phyloP scores from a whole-genome alignment of 2,888 invertebrate species.

The Encarsia formosa region DNA sequence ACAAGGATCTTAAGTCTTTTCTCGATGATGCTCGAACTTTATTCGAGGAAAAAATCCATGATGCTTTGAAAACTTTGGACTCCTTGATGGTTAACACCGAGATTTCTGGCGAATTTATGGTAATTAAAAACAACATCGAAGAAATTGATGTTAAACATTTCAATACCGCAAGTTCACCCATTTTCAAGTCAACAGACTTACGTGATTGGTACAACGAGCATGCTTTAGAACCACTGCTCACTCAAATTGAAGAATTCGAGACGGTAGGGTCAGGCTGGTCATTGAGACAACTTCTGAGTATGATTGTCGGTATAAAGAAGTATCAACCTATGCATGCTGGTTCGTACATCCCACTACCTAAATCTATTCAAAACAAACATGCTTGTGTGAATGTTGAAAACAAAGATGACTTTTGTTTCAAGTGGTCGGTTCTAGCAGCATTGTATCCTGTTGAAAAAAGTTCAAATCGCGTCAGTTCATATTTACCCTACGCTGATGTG shows the following conservation, averaged over 20 bases:
- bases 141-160: background rate
- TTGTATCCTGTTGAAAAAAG: background rate
- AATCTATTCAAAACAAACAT: background rate
- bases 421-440: constrained; percentile 27
- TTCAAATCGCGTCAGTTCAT: background rate
- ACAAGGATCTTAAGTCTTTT: too few species aligned
- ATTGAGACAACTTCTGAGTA: constrained; percentile 25
- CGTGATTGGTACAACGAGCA: background rate
- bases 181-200: background rate
- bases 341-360: constrained; percentile 29
- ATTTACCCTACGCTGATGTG: background rate
- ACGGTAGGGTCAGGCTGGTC: constrained; percentile 32
- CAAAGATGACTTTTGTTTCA: constrained; percentile 30
- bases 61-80: too few species aligned
- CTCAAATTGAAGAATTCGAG: constrained; percentile 33
- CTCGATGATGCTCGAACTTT: too few species aligned
- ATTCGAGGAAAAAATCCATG: too few species aligned
- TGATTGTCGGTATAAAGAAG: constrained; percentile 32
- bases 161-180: background rate
- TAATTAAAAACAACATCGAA: background rate
- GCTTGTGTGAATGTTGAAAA: constrained; percentile 25
- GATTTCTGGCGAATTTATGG: background rate
- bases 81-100: background rate
- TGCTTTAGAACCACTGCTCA: constrained; percentile 29
- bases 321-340: constrained; percentile 30